Evolutionary conservation across 2,888 invertebrate species (phyloP).

Genomic region (Patella depressa): DNA sequence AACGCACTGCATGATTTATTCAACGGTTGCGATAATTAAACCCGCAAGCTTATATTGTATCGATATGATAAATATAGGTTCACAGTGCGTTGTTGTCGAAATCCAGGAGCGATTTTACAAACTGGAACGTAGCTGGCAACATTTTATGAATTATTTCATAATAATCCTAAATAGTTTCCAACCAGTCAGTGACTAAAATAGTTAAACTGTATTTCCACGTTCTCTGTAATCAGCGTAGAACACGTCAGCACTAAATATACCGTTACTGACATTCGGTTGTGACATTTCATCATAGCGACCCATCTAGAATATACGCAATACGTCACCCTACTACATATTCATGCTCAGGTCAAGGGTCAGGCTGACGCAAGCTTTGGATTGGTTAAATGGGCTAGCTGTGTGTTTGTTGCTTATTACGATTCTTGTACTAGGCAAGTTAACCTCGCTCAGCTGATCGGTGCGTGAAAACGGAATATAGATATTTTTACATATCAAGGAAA

Average conservation of each 20-base stretch:
- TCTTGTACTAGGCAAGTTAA: slow-evolving; percentile 1
- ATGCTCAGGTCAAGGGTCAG: slow-evolving; percentile 11
- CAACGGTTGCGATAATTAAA: no score
- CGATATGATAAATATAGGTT: no score
- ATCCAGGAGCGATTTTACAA: no score
- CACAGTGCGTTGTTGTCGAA: no score
- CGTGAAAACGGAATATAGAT: no score
- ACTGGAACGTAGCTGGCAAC: no score
- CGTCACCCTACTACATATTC: slow-evolving; percentile 8
- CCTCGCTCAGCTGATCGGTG: slow-evolving; percentile 2
- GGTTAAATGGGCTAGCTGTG: not conserved
- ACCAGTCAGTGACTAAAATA: no score
- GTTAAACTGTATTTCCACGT: not conserved
- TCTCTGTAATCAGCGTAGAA: not conserved
- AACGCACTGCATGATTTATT: no score
- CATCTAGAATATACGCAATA: not conserved
- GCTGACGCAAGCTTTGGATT: slow-evolving; percentile 22
- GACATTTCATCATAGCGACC: slow-evolving; percentile 5
- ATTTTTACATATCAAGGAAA: no score
- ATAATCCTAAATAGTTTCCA: no score
- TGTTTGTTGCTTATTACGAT: not conserved
- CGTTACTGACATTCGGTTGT: not conserved
- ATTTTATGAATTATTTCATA: no score
- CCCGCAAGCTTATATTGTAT: no score
- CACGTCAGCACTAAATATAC: slow-evolving; percentile 8